These are phyloP conservation scores for Sialis lutaria DNA, from an alignment of 2,888 invertebrate genomes.

Conservation along the genomic window DNA sequence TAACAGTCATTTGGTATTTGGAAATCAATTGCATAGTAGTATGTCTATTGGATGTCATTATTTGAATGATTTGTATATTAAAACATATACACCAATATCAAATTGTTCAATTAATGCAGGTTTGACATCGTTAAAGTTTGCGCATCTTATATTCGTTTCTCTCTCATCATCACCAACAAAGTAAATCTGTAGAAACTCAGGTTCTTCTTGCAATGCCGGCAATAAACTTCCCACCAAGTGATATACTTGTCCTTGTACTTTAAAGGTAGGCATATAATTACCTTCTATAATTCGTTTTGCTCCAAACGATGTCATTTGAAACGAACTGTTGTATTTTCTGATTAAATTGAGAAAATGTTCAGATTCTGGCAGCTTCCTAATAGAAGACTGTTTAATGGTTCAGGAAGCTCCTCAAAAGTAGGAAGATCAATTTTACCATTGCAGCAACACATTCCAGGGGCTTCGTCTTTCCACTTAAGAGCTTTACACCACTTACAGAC, in stretches of 20 bases:
- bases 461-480: constrained; percentile 8
- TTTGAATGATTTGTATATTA: no score
- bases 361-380: constrained; percentile 3
- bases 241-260: constrained; percentile 13
- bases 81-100: no score
- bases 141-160: constrained; percentile 9
- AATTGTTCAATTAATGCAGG: background rate
- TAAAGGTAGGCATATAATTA: constrained; percentile 7
- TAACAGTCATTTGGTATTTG: no score
- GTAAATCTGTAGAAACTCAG: constrained; percentile 7
- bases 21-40: no score
- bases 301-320: constrained; percentile 7
- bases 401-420: constrained; percentile 7
- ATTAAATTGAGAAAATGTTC: background rate
- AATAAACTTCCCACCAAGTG: constrained; percentile 10
- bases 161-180: no score
- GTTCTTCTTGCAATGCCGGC: constrained; percentile 5
- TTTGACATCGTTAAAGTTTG: background rate
- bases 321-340: no score
- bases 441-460: constrained; percentile 11
- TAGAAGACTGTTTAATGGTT: constrained; percentile 8
- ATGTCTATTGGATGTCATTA: no score
- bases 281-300: constrained; percentile 5
- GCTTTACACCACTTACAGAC: constrained; percentile 7
- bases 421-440: constrained; percentile 11